These are phyloP conservation scores for Hormaphis cornu DNA, from an alignment of 1,140 invertebrate species.

Conservation along the genomic window DNA sequence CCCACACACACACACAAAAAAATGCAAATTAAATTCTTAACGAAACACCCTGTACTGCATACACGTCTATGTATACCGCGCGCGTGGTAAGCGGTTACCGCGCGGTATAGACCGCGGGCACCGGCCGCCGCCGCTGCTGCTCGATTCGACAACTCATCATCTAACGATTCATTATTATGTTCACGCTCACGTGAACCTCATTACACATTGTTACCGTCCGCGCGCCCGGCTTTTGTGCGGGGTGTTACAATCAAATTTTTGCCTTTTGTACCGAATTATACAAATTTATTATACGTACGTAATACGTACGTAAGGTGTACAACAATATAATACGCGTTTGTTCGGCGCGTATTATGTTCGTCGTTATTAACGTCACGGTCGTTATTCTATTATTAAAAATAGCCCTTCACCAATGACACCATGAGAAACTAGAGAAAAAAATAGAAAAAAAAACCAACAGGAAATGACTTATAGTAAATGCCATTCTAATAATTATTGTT, in stretches of 20 bases:
- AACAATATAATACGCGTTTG: background rate
- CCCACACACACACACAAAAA: no score
- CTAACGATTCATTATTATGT: conserved; percentile 22
- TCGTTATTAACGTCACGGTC: conserved; percentile 18
- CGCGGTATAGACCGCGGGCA: no score
- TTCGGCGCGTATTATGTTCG: background rate
- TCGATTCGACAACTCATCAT: conserved; percentile 24
- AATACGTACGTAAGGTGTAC: background rate
- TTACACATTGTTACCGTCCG: conserved; percentile 1
- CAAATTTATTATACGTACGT: conserved; percentile 4
- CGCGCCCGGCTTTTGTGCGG: background rate
- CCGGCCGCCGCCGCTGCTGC: background rate
- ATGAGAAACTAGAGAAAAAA: conserved; percentile 12
- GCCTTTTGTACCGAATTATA: conserved; percentile 13
- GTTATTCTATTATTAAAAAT: conserved; percentile 26
- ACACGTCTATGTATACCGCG: no score
- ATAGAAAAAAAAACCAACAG: conserved; percentile 4
- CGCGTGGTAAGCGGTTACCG: no score
- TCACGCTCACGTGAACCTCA: conserved; percentile 24
- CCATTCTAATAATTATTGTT: conserved; percentile 21
- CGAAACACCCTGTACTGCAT: no score
- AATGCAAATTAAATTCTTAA: no score
- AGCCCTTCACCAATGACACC: conserved; percentile 25
- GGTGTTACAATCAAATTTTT: conserved; percentile 17
- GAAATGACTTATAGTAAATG: conserved; percentile 26